Evolutionary conservation across 2,797 vertebrate genomes (phyloP), one percentile per base, ranked within the genome.

Genomic region (Pteronotus mesoamericanus): DNA sequence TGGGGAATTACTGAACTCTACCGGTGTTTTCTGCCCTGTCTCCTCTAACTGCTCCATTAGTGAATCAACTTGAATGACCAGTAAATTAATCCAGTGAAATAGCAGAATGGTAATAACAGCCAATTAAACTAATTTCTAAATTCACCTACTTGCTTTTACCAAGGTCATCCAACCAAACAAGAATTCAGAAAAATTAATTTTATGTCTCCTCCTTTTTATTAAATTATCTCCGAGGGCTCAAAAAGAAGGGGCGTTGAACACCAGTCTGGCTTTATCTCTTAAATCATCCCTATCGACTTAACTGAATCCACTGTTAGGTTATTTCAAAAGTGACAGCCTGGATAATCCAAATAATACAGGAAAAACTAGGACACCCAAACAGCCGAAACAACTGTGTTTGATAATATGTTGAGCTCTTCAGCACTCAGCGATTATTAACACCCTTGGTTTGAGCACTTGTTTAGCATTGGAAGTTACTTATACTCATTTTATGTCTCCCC

Each of bases 71-170:
- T 96, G 91, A 98, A 97, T 96, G 96, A 83, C 94, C 87, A 97
- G 72, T 94, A 92, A 97, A 97, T 98, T 97, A 97, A 95, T 79
- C 96, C 93, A 96, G 95, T 89, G 77, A 97, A 90, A 86, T 89
- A 91, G 92, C 84, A 94, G 95, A 94, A 95, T 96, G 94, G 59
- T 95, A 97, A 97, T 97, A 97, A 97, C 71, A 96, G 22, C 95
- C 98, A 97, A 98, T 98, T 98, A 98, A 97, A 96, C 86, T 97
- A 91, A 98, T 98, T 98, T 96, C 90, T 94, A 97, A 95, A 88
- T 97, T 98, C 79, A 97, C 61, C 85, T 97, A 72, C 85, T 96
- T 94, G 89, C 96, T 98, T 98, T 98, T 96, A 97, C 95, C 97
- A 98, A 98, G 89, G 92, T 97, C 95, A 98, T 22, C 48, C 96